A percentile compares a stretch with the other conserved stretches of the same genome.
phyloP scores from a whole-genome alignment of 2,797 vertebrate species.

The Knipowitschia caucasica region DNA sequence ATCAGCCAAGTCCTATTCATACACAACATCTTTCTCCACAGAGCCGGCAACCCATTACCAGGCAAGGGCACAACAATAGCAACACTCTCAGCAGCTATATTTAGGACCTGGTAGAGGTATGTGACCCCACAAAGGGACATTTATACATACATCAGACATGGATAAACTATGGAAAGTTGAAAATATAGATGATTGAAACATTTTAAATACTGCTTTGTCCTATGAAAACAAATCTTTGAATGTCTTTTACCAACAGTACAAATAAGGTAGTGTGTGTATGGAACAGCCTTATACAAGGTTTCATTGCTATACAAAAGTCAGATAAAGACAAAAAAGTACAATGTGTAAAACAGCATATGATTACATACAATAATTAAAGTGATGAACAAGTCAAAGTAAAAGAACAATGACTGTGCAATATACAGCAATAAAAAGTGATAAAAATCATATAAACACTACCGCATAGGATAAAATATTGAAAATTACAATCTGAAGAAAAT shows the following conservation, averaged over 20 bases:
- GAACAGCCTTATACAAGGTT: conserved; percentile 23
- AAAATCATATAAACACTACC: conserved; percentile 36
- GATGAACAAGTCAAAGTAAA: conserved; percentile 25
- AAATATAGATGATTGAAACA: conserved; percentile 10
- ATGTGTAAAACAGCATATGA: conserved; percentile 34
- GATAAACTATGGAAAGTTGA: not conserved
- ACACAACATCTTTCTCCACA: conserved; percentile 60
- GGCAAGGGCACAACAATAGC: conserved; percentile 48
- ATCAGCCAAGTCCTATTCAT: conserved; percentile 67
- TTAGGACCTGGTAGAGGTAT: conserved; percentile 52
- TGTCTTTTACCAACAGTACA: conserved; percentile 26
- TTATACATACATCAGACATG: conserved; percentile 31
- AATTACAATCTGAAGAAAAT: conserved; percentile 32
- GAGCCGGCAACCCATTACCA: conserved; percentile 64
- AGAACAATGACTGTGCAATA: conserved; percentile 21
- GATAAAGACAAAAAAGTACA: conserved; percentile 26
- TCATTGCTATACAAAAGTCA: conserved; percentile 11
- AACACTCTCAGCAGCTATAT: conserved; percentile 61
- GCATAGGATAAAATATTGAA: conserved; percentile 35
- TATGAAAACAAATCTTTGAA: conserved; percentile 5
- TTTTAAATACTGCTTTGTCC: not conserved
- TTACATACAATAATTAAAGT: conserved; percentile 31
- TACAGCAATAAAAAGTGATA: conserved; percentile 24
- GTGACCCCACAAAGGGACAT: conserved; percentile 44
- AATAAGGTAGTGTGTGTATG: conserved; percentile 22